A percentile compares a stretch with the other conserved stretches of the same genome.
phyloP scores from a whole-genome alignment of 2,797 vertebrate species.

The Urosaurus nigricauda region DNA sequence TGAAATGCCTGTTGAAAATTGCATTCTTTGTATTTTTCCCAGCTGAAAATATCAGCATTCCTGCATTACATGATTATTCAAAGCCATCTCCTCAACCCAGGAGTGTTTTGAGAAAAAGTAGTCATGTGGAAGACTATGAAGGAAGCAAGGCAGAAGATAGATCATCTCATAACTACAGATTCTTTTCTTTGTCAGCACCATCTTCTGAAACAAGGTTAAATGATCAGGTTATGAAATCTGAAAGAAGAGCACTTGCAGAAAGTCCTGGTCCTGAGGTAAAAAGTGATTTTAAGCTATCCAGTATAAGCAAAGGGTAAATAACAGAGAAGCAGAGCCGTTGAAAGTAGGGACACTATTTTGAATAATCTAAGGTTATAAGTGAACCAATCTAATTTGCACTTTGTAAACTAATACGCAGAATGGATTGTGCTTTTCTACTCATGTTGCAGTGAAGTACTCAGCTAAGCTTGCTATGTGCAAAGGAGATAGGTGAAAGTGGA shows the following conservation, averaged over 20 bases:
- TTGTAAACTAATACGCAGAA: background rate
- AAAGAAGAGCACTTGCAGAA: constrained; percentile 56
- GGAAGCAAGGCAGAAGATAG: constrained; percentile 53
- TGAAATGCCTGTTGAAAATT: constrained; percentile 15
- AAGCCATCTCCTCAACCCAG: constrained; percentile 83
- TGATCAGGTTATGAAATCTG: constrained; percentile 57
- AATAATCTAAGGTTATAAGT: background rate
- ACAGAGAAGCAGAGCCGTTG: background rate
- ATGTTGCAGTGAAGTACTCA: background rate
- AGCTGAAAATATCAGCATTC: constrained; percentile 59
- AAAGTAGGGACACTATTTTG: background rate
- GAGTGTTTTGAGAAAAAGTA: constrained; percentile 68
- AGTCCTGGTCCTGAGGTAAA: constrained; percentile 72
- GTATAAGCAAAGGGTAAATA: background rate
- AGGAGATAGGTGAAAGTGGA: too few species aligned
- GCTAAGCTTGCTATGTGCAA: too few species aligned
- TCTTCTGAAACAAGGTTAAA: constrained; percentile 67
- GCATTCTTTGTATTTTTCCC: constrained; percentile 40
- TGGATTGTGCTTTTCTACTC: background rate
- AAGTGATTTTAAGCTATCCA: background rate
- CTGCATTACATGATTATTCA: constrained; percentile 62
- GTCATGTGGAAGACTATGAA: constrained; percentile 64
- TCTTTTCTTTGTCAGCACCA: constrained; percentile 70
- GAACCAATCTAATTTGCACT: background rate
- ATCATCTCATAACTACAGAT: constrained; percentile 62